These are phyloP conservation scores for Toxotes chatareus DNA, from an alignment of 2,113 vertebrate species.

Conservation along the genomic window DNA sequence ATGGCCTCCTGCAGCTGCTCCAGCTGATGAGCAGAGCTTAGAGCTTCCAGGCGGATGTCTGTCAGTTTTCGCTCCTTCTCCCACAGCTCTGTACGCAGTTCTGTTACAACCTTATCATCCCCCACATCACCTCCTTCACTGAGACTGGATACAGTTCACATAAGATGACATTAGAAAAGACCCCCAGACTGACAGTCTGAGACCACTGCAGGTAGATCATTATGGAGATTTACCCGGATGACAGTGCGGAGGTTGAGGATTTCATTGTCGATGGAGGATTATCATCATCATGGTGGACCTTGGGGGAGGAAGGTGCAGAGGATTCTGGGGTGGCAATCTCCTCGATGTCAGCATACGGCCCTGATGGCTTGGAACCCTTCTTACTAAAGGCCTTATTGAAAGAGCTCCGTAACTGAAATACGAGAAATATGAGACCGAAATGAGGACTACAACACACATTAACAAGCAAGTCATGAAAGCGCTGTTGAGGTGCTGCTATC, in stretches of 20 bases:
- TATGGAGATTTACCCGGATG: constrained; percentile 81
- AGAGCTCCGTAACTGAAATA: constrained; percentile 92
- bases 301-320: constrained; percentile 95
- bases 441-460: neutral
- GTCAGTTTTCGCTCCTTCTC: constrained; percentile 98
- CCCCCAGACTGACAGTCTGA: neutral
- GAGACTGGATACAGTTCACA: constrained; percentile 55
- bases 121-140: constrained; percentile 73
- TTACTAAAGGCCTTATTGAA: constrained; percentile 99
- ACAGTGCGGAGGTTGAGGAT: constrained; percentile 86
- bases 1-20: constrained; percentile 97
- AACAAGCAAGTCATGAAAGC: neutral
- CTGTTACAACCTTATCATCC: constrained; percentile 93
- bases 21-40: constrained; percentile 95
- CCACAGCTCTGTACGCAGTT: constrained; percentile 95
- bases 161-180: neutral
- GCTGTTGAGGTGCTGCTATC: neutral
- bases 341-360: constrained; percentile 95
- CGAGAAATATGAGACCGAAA: neutral
- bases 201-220: neutral
- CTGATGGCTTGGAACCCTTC: constrained; percentile 92
- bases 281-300: constrained; percentile 84
- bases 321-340: constrained; percentile 96
- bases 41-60: constrained; percentile 94
- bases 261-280: constrained; percentile 84